Evolutionary conservation across 2,888 invertebrate species (phyloP), one percentile per base, ranked within the genome.

Genomic region (Rhingia campestris): DNA sequence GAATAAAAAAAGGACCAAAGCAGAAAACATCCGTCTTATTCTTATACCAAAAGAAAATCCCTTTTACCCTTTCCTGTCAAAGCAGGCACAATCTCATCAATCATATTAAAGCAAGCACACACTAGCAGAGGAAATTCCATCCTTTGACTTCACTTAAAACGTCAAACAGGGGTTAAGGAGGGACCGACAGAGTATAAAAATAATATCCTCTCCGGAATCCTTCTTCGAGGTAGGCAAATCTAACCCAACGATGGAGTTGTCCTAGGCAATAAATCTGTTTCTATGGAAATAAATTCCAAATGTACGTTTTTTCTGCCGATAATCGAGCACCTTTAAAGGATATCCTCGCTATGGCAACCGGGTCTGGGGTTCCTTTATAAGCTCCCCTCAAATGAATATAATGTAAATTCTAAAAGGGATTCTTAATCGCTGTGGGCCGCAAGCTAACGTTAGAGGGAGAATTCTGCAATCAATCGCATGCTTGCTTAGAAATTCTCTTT

Each of bases 241-340:
- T 22, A 33, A 75, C 41, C 39, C 30, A 66, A 12, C 39, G 77
- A 73, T 77, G 53, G 73, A 69, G 64, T 64, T 79, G 79, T 74
- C 79, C 74, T 69, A 49, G 74, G 53, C 69, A 56, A 74, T 84
- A 79, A 69, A 74, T 84, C 81, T 82, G 82, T 73, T 49, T 49
- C 49, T 73, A 64, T 67, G 63, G 56, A 67, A 81, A 77, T 81
- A 77, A 77, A 77, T 77, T 73, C 61, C 32, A 49, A 73, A 73
- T 73, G 73, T 58, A 58, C 64, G 61, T 75, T 75, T 59, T n/a
- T 9, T 69, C 32, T 43, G 33, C 39, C 39, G 58, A 80, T 75
- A 74, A 49, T 61, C 61, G 12, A 41, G 64, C 22, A 22, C 49
- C 41, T 54, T 53, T 43, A 56, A 63, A 74, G 54, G 49, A 69